Conservation (phyloP, 2,797 vertebrate genomes). For the Peromyscus melanophrys region DNA sequence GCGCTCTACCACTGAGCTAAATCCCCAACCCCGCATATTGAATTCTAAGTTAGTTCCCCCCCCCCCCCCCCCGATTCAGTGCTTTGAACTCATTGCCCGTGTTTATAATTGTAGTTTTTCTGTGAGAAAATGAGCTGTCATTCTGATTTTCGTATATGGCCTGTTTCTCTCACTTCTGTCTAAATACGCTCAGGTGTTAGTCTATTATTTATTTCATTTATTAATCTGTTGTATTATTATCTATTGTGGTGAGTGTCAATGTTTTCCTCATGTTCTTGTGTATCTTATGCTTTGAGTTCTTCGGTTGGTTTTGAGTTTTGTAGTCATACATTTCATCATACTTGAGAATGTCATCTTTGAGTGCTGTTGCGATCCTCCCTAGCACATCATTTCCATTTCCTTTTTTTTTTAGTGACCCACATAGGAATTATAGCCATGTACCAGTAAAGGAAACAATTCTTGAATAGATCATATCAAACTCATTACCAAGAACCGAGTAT, state of each 20-base stretch:
- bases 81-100: conserved; percentile 8
- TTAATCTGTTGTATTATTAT: no score
- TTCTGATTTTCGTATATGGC: background rate
- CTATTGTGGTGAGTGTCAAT: background rate
- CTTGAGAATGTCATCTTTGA: background rate
- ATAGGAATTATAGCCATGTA: background rate
- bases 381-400: background rate
- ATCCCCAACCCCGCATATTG: background rate
- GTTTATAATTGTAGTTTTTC: conserved; percentile 1
- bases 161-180: background rate
- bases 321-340: background rate
- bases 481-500: background rate
- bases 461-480: background rate
- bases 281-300: conserved; percentile 24
- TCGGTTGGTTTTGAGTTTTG: conserved; percentile 21
- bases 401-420: background rate
- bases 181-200: background rate
- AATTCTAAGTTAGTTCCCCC: background rate
- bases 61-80: background rate
- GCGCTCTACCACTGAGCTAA: no score
- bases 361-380: background rate
- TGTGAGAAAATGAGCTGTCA: background rate
- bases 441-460: conserved; percentile 3
- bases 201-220: background rate
- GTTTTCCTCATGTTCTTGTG: background rate